phyloP scores from a whole-genome alignment of 2,888 invertebrate species.

The Oegoconia quadripuncta region DNA sequence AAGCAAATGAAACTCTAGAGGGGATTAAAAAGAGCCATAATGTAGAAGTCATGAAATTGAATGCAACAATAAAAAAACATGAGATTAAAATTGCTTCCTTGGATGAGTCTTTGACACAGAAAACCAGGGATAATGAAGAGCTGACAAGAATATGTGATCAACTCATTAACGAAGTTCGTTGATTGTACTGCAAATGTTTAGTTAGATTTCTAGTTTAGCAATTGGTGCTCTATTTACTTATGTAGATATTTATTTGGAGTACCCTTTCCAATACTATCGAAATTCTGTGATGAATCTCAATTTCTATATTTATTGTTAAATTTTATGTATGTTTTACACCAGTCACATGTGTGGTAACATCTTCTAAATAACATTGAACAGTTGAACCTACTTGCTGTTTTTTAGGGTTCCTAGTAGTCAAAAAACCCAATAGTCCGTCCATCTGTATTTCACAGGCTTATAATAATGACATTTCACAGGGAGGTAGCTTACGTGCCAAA shows the following conservation, averaged over 20 bases:
- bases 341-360: constrained; percentile 10
- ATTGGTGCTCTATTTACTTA: constrained; percentile 15
- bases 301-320: constrained; percentile 28
- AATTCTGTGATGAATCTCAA: constrained; percentile 44
- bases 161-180: constrained; percentile 82
- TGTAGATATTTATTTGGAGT: constrained; percentile 8
- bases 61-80: constrained; percentile 91
- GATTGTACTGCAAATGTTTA: constrained; percentile 7
- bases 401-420: too few species aligned
- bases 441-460: too few species aligned
- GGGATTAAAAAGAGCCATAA: constrained; percentile 84
- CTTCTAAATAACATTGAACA: neutral
- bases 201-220: constrained; percentile 3
- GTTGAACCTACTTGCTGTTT: too few species aligned
- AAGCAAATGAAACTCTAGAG: constrained; percentile 88
- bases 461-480: too few species aligned
- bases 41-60: constrained; percentile 88
- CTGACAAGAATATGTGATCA: constrained; percentile 95
- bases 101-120: constrained; percentile 90
- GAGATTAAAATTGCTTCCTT: constrained; percentile 91
- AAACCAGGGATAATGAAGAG: constrained; percentile 92
- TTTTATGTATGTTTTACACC: constrained; percentile 26
- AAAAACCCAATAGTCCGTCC: too few species aligned
- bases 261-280: constrained; percentile 13
- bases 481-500: too few species aligned